Conservation (phyloP, 2,113 vertebrate genomes). For the Callospermophilus lateralis region DNA sequence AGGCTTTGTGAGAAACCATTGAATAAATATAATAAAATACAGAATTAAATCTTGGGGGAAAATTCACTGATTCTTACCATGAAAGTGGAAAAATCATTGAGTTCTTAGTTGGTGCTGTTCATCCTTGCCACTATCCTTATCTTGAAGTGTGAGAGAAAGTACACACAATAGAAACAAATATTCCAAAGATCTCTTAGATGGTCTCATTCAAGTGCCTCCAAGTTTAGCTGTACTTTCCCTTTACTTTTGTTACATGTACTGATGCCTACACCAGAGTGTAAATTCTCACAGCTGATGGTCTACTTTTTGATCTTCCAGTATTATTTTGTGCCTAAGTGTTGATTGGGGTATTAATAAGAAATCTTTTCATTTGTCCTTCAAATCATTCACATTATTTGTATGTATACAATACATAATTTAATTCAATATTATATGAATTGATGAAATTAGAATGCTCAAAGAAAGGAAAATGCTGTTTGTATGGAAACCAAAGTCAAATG, state of each 20-base stretch:
- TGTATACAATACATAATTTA: not conserved
- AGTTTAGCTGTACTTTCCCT: not conserved
- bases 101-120: not conserved
- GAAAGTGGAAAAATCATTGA: not conserved
- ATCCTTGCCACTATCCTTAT: not conserved
- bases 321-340: not conserved
- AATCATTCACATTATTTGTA: not conserved
- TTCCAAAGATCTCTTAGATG: not conserved
- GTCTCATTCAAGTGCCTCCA: not conserved
- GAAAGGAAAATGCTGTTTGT: not conserved
- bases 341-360: not conserved
- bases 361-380: not conserved
- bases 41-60: not conserved
- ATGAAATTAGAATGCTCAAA: not conserved
- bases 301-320: not conserved
- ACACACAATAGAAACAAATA: not conserved
- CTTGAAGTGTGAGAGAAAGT: not conserved
- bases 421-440: not conserved
- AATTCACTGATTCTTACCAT: not conserved
- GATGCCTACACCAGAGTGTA: not conserved
- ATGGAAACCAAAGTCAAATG: not conserved
- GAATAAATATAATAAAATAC: not conserved
- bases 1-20: not conserved
- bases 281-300: not conserved
- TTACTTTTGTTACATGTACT: slow-evolving; percentile 30